phyloP scores from a whole-genome alignment of 2,113 vertebrate species.

The Paradisaea rubra region DNA sequence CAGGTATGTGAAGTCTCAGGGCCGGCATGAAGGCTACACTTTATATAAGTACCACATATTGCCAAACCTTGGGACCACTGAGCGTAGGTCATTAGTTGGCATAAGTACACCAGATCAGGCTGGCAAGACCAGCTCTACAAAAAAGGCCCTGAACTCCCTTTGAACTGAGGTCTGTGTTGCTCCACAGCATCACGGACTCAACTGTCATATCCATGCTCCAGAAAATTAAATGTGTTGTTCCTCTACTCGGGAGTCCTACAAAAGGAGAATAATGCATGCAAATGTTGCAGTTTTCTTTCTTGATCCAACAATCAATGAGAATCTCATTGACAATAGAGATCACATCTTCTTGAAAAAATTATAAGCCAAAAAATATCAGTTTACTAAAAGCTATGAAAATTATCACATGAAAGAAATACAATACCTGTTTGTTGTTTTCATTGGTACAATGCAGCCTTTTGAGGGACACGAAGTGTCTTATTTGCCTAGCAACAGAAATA shows the following conservation, averaged over 20 bases:
- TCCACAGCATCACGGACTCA: background rate
- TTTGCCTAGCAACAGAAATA: conserved; percentile 82
- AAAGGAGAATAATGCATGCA: background rate
- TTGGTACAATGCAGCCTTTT: conserved; percentile 81
- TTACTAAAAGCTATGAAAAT: background rate
- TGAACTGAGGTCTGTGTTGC: background rate
- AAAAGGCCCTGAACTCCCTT: background rate
- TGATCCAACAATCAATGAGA: background rate
- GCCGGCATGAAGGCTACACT: background rate
- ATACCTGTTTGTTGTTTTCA: conserved; percentile 92
- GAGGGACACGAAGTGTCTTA: conserved; percentile 92
- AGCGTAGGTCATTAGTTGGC: background rate
- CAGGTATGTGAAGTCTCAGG: background rate
- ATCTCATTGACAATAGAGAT: background rate
- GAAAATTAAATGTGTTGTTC: background rate
- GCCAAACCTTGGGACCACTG: background rate
- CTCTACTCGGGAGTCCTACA: background rate
- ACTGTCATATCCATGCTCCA: background rate
- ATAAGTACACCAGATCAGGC: background rate
- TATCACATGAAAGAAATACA: background rate
- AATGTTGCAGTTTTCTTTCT: background rate
- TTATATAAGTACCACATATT: background rate
- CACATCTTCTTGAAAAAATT: background rate
- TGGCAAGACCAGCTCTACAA: background rate
- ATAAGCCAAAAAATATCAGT: background rate